phyloP scores from a whole-genome alignment of 2,888 invertebrate genomes.

The Tetrapedia diversipes region DNA sequence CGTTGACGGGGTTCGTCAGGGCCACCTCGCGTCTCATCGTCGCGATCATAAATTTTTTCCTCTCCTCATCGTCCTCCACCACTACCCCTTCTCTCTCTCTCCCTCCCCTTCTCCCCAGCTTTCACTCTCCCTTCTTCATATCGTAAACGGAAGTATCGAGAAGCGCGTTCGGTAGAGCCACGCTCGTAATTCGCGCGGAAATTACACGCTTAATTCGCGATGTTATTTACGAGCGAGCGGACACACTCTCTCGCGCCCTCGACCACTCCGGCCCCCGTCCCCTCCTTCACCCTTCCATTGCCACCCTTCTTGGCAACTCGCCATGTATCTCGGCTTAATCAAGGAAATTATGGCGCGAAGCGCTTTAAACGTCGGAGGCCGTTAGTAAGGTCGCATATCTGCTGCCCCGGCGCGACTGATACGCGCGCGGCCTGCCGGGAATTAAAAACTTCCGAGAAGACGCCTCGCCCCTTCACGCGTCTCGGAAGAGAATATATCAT shows the following conservation, averaged over 20 bases:
- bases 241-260: slow-evolving; percentile 60
- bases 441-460: slow-evolving; percentile 63
- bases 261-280: slow-evolving; percentile 26
- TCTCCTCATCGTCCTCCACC: background rate
- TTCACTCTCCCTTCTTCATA: slow-evolving; percentile 11
- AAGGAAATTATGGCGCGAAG: slow-evolving; percentile 74
- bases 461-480: too few relatives aligned
- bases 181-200: slow-evolving; percentile 70
- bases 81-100: background rate
- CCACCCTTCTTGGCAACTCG: slow-evolving; percentile 69
- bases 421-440: slow-evolving; percentile 44
- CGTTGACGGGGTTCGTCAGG: slow-evolving; percentile 44
- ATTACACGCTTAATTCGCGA: slow-evolving; percentile 75
- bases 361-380: slow-evolving; percentile 72
- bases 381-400: slow-evolving; percentile 70
- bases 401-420: slow-evolving; percentile 53
- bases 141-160: slow-evolving; percentile 59
- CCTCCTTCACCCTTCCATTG: slow-evolving; percentile 31
- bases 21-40: slow-evolving; percentile 6
- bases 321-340: slow-evolving; percentile 76
- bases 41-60: slow-evolving; percentile 45
- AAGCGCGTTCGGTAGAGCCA: slow-evolving; percentile 1
- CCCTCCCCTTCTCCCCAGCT: background rate
- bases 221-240: slow-evolving; percentile 74
- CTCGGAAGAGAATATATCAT: slow-evolving; percentile 7